A percentile compares a stretch with the other conserved stretches of the same genome.
phyloP scores from a whole-genome alignment of 2,888 invertebrate species.

The Caenorhabditis virilis region DNA sequence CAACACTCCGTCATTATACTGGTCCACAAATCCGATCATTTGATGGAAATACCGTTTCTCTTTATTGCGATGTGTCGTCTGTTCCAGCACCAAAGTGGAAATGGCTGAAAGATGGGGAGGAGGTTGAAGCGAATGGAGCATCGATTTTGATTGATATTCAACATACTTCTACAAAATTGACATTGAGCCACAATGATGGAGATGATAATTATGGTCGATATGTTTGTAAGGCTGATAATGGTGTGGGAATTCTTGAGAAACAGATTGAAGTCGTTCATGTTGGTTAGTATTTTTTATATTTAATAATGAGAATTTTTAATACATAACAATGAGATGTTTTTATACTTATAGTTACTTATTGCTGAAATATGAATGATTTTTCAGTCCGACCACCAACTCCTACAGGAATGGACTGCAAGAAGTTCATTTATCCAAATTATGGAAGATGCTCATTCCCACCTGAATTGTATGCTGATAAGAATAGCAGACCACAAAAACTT shows the following conservation, averaged over 20 bases:
- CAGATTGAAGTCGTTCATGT: constrained; percentile 46
- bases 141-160: constrained; percentile 38
- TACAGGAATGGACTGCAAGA: constrained; percentile 44
- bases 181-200: constrained; percentile 29
- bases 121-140: constrained; percentile 51
- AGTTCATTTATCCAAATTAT: constrained; percentile 52
- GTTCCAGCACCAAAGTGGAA: constrained; percentile 52
- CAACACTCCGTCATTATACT: constrained; percentile 38
- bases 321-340: not conserved
- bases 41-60: constrained; percentile 38
- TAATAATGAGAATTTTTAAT: not conserved
- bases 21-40: constrained; percentile 38
- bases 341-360: not conserved
- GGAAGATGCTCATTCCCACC: constrained; percentile 43
- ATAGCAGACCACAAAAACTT: constrained; percentile 31
- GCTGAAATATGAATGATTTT: constrained; percentile 3
- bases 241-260: constrained; percentile 46
- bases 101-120: constrained; percentile 47
- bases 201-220: constrained; percentile 48
- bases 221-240: constrained; percentile 54
- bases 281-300: constrained; percentile 29
- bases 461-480: constrained; percentile 24
- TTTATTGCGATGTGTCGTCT: constrained; percentile 54
- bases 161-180: constrained; percentile 25
- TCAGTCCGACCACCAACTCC: constrained; percentile 45